Evolutionary conservation across 1,140 invertebrate species (phyloP).

Genomic region (Pogonus chalceus): DNA sequence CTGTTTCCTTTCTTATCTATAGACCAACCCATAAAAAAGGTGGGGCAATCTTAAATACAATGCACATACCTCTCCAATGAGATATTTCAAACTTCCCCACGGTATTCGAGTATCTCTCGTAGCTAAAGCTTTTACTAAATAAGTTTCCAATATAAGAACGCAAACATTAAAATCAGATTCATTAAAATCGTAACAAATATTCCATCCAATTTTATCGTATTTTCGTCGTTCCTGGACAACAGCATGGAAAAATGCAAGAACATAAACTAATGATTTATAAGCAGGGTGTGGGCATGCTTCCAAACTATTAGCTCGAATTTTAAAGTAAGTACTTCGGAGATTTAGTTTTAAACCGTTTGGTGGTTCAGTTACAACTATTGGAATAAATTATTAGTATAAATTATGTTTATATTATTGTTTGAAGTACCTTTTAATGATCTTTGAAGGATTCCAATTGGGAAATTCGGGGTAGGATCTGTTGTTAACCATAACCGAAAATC

Average conservation of each 20-base stretch:
- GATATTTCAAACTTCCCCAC: constrained; percentile 82
- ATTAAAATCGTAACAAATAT: constrained; percentile 86
- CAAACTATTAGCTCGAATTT: constrained; percentile 59
- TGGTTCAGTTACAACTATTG: constrained; percentile 75
- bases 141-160: constrained; percentile 70
- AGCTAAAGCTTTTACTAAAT: constrained; percentile 58
- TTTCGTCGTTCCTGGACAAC: constrained; percentile 82
- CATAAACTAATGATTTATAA: constrained; percentile 71
- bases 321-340: constrained; percentile 78
- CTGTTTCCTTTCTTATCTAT: constrained; percentile 10
- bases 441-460: constrained; percentile 83
- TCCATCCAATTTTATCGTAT: constrained; percentile 90
- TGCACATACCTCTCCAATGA: constrained; percentile 82
- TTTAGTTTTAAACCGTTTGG: constrained; percentile 84
- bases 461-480: constrained; percentile 71
- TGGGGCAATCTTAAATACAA: neutral
- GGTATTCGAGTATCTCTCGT: constrained; percentile 56
- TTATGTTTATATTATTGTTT: constrained; percentile 8
- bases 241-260: constrained; percentile 82
- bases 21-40: constrained; percentile 8
- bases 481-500: constrained; percentile 89
- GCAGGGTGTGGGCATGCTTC: constrained; percentile 59
- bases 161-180: constrained; percentile 85
- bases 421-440: constrained; percentile 66
- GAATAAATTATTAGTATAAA: constrained; percentile 16